Percentiles rank a stretch among this genome's conserved stretches.
These are phyloP conservation scores for Zenarchopterus dispar DNA, from an alignment of 2,797 vertebrate species.

Conservation along the genomic window DNA sequence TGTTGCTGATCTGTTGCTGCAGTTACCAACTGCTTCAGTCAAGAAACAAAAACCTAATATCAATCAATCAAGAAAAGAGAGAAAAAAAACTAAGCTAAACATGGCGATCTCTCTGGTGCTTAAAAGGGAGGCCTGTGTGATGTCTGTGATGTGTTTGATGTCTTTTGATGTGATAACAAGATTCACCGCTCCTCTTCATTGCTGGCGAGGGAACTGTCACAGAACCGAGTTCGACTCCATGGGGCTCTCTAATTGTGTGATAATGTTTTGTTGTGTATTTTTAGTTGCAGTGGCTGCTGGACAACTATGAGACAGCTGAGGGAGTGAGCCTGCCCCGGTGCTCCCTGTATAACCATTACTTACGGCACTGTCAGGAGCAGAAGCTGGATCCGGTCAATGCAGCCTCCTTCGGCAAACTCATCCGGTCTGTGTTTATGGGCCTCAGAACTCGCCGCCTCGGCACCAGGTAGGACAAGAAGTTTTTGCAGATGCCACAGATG, in stretches of 20 bases:
- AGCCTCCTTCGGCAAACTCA: conserved; percentile 96
- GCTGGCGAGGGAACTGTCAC: conserved; percentile 39
- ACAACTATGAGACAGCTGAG: conserved; percentile 96
- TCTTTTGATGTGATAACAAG: conserved; percentile 59
- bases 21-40: conserved; percentile 14
- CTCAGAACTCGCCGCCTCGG: conserved; percentile 93
- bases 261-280: conserved; percentile 57
- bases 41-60: conserved; percentile 5
- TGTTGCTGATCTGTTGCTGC: conserved; percentile 14
- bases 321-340: conserved; percentile 94
- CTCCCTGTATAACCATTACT: conserved; percentile 96
- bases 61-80: too few species aligned
- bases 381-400: conserved; percentile 97
- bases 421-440: conserved; percentile 98
- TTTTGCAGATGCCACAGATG: conserved; percentile 19
- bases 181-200: conserved; percentile 29
- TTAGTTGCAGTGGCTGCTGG: conserved; percentile 96
- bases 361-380: conserved; percentile 97
- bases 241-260: conserved; percentile 33
- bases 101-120: conserved; percentile 22
- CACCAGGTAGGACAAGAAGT: conserved; percentile 85
- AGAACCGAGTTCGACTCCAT: conserved; percentile 20
- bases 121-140: conserved; percentile 26
- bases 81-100: not conserved
- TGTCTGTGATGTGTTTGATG: conserved; percentile 22